phyloP scores from a whole-genome alignment of 1,140 invertebrate species.

The Zaprionus taronus region DNA sequence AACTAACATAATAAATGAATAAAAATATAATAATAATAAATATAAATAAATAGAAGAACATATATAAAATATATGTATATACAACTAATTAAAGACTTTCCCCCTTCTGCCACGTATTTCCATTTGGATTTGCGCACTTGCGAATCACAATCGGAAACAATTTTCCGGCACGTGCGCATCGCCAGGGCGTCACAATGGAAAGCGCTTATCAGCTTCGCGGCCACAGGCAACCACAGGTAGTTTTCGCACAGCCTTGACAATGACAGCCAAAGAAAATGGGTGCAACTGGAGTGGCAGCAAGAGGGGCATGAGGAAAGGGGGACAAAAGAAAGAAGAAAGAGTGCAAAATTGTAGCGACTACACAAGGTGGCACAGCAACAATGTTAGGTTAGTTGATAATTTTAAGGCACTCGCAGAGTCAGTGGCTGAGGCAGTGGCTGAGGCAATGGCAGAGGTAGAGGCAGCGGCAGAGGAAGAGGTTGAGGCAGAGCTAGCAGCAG shows the following conservation, averaged over 20 bases:
- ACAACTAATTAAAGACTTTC: not conserved
- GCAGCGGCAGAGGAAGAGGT: conserved; percentile 17
- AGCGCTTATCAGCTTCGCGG: conserved; percentile 33
- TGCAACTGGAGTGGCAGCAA: conserved; percentile 8
- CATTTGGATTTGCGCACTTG: not conserved
- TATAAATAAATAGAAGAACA: too few species aligned
- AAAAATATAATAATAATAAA: too few species aligned
- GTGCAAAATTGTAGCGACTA: conserved; percentile 57
- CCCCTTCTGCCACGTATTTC: not conserved
- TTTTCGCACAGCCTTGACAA: conserved; percentile 77
- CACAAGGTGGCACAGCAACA: conserved; percentile 20
- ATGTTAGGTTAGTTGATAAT: conserved; percentile 43
- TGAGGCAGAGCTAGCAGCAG: conserved; percentile 18
- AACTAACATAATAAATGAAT: too few species aligned
- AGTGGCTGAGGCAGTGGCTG: not conserved
- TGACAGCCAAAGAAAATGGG: conserved; percentile 70
- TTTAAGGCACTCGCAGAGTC: conserved; percentile 20
- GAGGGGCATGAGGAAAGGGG: conserved; percentile 11
- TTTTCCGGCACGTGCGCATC: conserved; percentile 27
- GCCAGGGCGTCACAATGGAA: conserved; percentile 30
- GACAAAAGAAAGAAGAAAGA: conserved; percentile 21
- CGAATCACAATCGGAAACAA: not conserved
- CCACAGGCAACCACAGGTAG: conserved; percentile 57
- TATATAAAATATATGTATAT: too few species aligned
- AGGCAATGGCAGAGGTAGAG: conserved; percentile 1